Evolutionary conservation across 2,113 vertebrate species (phyloP), one percentile per base, ranked within the genome.

Genomic region (Notothenia rossii): DNA sequence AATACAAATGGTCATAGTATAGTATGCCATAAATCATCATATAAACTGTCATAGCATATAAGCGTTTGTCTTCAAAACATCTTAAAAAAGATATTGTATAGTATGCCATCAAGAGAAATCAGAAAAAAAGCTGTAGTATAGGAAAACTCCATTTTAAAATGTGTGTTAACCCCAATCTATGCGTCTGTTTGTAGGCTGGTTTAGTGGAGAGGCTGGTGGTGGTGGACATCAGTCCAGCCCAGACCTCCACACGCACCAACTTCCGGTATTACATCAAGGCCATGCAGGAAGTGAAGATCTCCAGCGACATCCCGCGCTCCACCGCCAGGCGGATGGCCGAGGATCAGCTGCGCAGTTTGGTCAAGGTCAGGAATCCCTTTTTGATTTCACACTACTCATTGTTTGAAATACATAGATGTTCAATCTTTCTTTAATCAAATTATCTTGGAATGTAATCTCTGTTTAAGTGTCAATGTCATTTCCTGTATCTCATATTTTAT

Each of bases 161-260:
- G 36, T 40, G 36, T 40, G 36, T 66, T 69, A 20, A 49, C 6
- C 18, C 45, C 40, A 6, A 17, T 66, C 9, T 54, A 0, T 75
- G 17, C 75, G 10, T 72, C 20, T 65, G 17, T 66, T 81, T 81
- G 20, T 70, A 99, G 98, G 96, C 98, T 7, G 89, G 94, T 62
- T 69, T 99, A 79, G 97, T 99, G 83, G 97, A 99, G 68, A 92
- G 96, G 50, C 89, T 99, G 76, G 94, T 99, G 67, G 95, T 94
- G 0, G 96, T 99, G 29, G 98, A 99, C 89, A 96, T 99, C 50
- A 96, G 96, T 82, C 98, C 98, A 0, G 64, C 85, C 7, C 83
- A 86, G 18, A 95, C 93, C 0, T 17, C 88, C 0, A 74, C 82
- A 0, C 67, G 92, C 53, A 96, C 94, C 0, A 84, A 94, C 77